phyloP scores from a whole-genome alignment of 2,888 invertebrate species.

The Lymantria monacha region DNA sequence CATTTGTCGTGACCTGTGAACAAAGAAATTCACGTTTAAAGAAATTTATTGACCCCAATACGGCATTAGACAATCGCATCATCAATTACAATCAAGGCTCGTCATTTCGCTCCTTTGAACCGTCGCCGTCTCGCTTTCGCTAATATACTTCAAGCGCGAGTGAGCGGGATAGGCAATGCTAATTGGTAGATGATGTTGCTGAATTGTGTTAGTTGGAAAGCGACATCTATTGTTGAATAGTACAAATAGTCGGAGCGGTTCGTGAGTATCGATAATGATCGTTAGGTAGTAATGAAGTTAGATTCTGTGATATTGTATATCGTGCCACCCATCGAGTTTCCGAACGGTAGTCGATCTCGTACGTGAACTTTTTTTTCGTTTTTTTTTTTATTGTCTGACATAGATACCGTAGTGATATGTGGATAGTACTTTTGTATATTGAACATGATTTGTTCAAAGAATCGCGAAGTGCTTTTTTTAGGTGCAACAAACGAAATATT shows the following conservation, averaged over 20 bases:
- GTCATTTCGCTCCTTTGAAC: slow-evolving; percentile 59
- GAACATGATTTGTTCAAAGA: slow-evolving; percentile 4
- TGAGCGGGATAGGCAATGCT: slow-evolving; percentile 48
- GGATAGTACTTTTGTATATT: slow-evolving; percentile 17
- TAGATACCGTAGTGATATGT: slow-evolving; percentile 51
- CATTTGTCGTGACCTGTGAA: slow-evolving; percentile 50
- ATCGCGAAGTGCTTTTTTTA: slow-evolving; percentile 25
- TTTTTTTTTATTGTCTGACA: slow-evolving; percentile 54
- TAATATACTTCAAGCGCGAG: slow-evolving; percentile 14
- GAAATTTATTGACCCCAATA: slow-evolving; percentile 68
- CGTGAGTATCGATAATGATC: slow-evolving; percentile 76
- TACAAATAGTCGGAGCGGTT: slow-evolving; percentile 68
- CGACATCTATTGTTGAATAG: slow-evolving; percentile 80
- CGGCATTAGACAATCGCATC: slow-evolving; percentile 72
- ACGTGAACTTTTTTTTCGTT: slow-evolving; percentile 2
- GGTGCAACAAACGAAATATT: slow-evolving; percentile 17
- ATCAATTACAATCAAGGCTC: slow-evolving; percentile 78
- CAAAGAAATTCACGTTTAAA: slow-evolving; percentile 64
- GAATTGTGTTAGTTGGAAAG: slow-evolving; percentile 68
- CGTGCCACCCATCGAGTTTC: slow-evolving; percentile 66
- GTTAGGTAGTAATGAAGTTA: slow-evolving; percentile 71
- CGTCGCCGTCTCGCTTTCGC: slow-evolving; percentile 41
- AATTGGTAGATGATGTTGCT: slow-evolving; percentile 77
- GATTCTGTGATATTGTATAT: slow-evolving; percentile 52
- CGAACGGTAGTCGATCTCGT: slow-evolving; percentile 69